A percentile compares a stretch with the other conserved stretches of the same genome.
Conservation (phyloP, 2,888 invertebrate genomes). For the Herminia tarsipennalis region DNA sequence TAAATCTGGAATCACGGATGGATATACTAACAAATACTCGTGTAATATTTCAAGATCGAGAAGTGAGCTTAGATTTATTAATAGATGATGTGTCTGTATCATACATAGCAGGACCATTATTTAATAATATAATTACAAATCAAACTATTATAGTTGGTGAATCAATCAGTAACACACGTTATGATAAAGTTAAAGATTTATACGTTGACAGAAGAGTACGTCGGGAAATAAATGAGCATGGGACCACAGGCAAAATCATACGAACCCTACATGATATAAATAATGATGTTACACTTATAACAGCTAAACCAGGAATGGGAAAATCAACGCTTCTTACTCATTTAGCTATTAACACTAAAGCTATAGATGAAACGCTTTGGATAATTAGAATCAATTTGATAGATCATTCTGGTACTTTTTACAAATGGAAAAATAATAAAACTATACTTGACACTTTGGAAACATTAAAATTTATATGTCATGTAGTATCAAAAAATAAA, state of each 20-base stretch:
- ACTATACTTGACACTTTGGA: not conserved
- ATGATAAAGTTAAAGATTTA: constrained; percentile 20
- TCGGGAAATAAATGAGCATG: not conserved
- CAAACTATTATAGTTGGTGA: constrained; percentile 17
- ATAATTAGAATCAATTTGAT: constrained; percentile 11
- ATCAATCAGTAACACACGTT: constrained; percentile 2
- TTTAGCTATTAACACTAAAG: constrained; percentile 2
- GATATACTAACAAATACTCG: too few species aligned
- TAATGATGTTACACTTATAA: not conserved
- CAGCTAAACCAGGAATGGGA: constrained; percentile 20
- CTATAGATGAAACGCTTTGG: not conserved
- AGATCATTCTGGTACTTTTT: constrained; percentile 5
- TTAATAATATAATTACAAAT: constrained; percentile 11
- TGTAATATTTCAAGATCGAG: constrained; percentile 19
- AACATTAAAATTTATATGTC: constrained; percentile 2
- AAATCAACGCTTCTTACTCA: constrained; percentile 26
- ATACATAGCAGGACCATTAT: constrained; percentile 13
- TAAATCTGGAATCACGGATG: too few species aligned
- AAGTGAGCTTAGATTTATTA: constrained; percentile 10
- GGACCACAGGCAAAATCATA: not conserved
- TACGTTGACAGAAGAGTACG: constrained; percentile 20
- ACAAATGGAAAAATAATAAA: not conserved
- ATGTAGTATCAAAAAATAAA: not conserved
- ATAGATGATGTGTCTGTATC: constrained; percentile 5
- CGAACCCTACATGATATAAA: constrained; percentile 4